These are phyloP conservation scores for Heliconius nattereri DNA, from an alignment of 1,140 invertebrate genomes.

Conservation along the genomic window DNA sequence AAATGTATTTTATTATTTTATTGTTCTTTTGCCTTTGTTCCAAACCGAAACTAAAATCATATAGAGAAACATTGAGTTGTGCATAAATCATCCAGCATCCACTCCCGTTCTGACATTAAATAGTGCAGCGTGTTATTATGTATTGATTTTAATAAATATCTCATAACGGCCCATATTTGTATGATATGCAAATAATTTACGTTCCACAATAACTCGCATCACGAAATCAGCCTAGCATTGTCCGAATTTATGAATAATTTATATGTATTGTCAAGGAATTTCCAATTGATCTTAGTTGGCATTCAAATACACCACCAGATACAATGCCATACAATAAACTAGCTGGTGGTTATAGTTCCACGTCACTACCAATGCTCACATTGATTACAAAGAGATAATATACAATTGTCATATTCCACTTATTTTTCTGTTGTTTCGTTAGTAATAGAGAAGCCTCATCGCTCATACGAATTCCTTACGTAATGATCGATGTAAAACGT, in stretches of 20 bases:
- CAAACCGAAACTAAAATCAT: not conserved
- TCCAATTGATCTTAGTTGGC: constrained; percentile 32
- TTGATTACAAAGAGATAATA: no score
- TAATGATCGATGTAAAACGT: no score
- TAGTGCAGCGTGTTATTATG: constrained; percentile 3
- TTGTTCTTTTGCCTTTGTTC: not conserved
- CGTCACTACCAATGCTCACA: not conserved
- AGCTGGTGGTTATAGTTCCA: not conserved
- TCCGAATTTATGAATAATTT: constrained; percentile 33
- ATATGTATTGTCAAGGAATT: constrained; percentile 28
- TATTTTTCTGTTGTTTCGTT: no score
- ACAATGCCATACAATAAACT: not conserved
- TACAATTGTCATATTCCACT: no score
- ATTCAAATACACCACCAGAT: constrained; percentile 19
- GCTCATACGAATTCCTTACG: no score
- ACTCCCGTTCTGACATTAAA: not conserved
- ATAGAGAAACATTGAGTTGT: not conserved
- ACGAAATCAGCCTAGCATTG: constrained; percentile 26
- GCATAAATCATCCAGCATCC: not conserved
- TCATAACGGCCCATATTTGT: not conserved
- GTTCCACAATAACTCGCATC: constrained; percentile 20
- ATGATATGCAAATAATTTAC: constrained; percentile 22
- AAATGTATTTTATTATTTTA: not conserved
- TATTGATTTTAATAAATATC: constrained; percentile 9
- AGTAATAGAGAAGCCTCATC: no score